These are phyloP conservation scores for Trichomycterus rosablanca DNA, from an alignment of 2,113 vertebrate genomes.

Conservation along the genomic window DNA sequence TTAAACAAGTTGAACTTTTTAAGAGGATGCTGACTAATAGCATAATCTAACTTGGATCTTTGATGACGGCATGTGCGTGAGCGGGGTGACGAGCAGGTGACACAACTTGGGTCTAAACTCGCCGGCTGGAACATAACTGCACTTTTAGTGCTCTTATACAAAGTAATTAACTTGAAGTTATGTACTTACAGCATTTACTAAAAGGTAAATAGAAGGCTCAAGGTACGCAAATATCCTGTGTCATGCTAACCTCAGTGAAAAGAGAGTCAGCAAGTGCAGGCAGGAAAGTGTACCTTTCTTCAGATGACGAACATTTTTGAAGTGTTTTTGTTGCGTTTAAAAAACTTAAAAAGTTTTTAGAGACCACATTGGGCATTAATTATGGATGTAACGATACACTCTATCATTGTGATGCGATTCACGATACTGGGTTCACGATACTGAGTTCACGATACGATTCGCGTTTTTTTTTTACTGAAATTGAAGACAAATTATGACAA, in stretches of 20 bases:
- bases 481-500: too few relatives aligned
- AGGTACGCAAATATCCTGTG: constrained; percentile 21
- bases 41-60: neutral
- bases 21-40: constrained; percentile 22
- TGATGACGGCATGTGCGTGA: constrained; percentile 11
- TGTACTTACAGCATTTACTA: constrained; percentile 34
- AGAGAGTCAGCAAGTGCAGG: too few relatives aligned
- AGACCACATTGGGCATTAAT: too few relatives aligned
- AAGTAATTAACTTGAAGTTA: constrained; percentile 38
- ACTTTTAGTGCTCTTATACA: constrained; percentile 31
- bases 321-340: too few relatives aligned
- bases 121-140: constrained; percentile 31
- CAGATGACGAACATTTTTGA: too few relatives aligned
- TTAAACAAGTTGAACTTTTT: constrained; percentile 13
- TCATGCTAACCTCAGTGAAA: constrained; percentile 2
- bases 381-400: too few relatives aligned
- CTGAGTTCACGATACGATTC: too few relatives aligned
- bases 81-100: constrained; percentile 6
- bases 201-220: constrained; percentile 29
- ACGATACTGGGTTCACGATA: too few relatives aligned
- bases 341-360: too few relatives aligned
- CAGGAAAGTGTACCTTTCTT: too few relatives aligned
- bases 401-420: too few relatives aligned
- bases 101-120: constrained; percentile 13
- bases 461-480: too few relatives aligned